Base-by-base conservation (phyloP, 2,888 invertebrate genomes). In the Parelbella ahira region DNA sequence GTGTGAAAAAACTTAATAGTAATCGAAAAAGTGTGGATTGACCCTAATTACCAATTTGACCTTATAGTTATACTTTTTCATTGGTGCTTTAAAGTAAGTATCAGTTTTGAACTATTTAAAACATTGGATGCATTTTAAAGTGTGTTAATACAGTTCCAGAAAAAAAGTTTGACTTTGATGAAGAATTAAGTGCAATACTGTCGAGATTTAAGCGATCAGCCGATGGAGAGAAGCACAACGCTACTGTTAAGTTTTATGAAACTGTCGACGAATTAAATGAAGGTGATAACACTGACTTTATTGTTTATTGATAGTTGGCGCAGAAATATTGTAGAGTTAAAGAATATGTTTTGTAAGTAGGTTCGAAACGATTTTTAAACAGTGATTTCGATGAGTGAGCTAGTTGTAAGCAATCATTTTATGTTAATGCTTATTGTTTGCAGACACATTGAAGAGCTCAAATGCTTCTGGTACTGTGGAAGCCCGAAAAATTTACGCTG, bases 201-300 rank as follows among this genome's bases (percentile, higher is more conserved):
- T 12, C 30, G 1, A 60, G 73, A 23, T 33, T 37, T 0, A 71
- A 65, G 48, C 63, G 89, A 70, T 68, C 81, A 60, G 36, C 63
- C 50, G 29, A 13, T 8, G 41, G 33, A 21, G 30, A 67, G 58
- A 50, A 71, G 63, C 46, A 72, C 66, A 49, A 45, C 12, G 45
- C 58, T 39, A 64, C 88, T 46, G 44, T 78, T 0, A 65, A 59
- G 32, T 75, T 76, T 49, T 62, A 72, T 55, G 60, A 77, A 21
- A 61, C 68, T 1, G 46, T 76, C 1, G 81, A 86, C 50, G 86
- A 84, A 51, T 30, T 78, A 0, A 73, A 81, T 55, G 75, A 78
- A 72, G 79, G 81, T 81, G 60, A 12, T n/a, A n/a, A n/a, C n/a
- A n/a, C n/a, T n/a, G n/a, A n/a, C n/a, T n/a, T n/a, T n/a, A n/a